Base-by-base conservation (phyloP, 2,113 vertebrate species). In the Eurypyga helias region DNA sequence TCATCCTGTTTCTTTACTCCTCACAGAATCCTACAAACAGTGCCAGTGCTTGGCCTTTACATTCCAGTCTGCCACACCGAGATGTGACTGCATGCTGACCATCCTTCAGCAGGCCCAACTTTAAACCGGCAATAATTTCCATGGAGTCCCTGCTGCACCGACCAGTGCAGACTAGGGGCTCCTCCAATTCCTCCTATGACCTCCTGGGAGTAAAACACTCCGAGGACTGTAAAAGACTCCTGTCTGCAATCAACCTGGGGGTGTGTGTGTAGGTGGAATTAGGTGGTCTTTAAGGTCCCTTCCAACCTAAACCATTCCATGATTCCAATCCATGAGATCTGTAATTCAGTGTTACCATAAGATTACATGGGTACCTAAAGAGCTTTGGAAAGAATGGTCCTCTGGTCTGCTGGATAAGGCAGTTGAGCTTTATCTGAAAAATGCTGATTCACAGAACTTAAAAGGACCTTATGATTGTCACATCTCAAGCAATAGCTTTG, bases 91-190 rank as follows among this genome's bases (percentile, higher is more conserved):
- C 3, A 2, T 11, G 36, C 60, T 67, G 51, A 52, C 46, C 17
- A 0, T 8, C n/a, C 7, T 9, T 52, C 45, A 76, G 17, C 34
- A 36, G 4, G 43, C 13, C 10, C 2, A 51, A 23, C 34, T 38
- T 67, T 10, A 43, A 43, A 66, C 0, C 2, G 3, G 9, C 21
- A 48, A n/a, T 33, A 8, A 10, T 49, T 38, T 83, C 49, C 72
- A 24, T 14, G 20, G 25, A 43, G 14, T 52, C 49, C 43, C 36
- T 46, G 48, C 49, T 31, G 26, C 31, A 7, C 5, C 20, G 38
- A 49, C 19, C 18, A 45, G 19, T n/a, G 25, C 51, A 77, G 57
- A 36, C 11, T 6, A 76, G 28, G 7, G 10, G 7, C 61, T 67
- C 28, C 19, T 52, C 18, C 17, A 29, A 72, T 7, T 52, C 13